phyloP scores from a whole-genome alignment of 2,113 vertebrate genomes.

The Sarotherodon lohbergeri region DNA sequence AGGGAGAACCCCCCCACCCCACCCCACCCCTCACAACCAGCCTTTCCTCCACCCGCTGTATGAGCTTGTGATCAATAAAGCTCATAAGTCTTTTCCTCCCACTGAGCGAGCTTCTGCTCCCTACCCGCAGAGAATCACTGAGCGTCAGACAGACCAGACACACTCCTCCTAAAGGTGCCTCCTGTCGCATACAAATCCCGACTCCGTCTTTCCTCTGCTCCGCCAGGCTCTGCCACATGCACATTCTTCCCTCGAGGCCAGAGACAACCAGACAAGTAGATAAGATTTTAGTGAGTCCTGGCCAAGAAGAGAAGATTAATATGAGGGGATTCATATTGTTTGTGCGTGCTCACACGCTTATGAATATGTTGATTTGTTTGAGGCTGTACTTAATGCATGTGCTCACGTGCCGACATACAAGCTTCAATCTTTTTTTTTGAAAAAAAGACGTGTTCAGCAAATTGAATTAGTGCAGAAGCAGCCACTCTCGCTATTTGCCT shows the following conservation, averaged over 20 bases:
- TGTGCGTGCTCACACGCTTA: neutral
- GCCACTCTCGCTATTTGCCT: conserved; percentile 13
- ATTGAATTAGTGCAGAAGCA: conserved; percentile 28
- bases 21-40: neutral
- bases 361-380: neutral
- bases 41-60: neutral
- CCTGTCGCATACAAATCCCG: conserved; percentile 49
- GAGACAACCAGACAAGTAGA: conserved; percentile 35
- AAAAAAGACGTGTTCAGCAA: conserved; percentile 3
- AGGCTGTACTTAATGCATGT: conserved; percentile 10
- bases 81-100: conserved; percentile 55
- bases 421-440: neutral
- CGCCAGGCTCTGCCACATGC: conserved; percentile 10
- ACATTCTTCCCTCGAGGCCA: conserved; percentile 8
- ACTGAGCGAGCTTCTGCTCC: conserved; percentile 27
- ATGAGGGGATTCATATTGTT: neutral
- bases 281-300: conserved; percentile 23
- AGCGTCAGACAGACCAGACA: conserved; percentile 55
- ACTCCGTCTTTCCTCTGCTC: conserved; percentile 11
- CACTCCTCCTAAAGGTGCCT: conserved; percentile 41
- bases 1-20: neutral
- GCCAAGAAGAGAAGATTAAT: conserved; percentile 30
- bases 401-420: neutral
- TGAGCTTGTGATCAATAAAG: conserved; percentile 49
- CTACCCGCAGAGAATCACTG: conserved; percentile 39